phyloP scores from a whole-genome alignment of 2,113 vertebrate genomes.

The Eurypyga helias region DNA sequence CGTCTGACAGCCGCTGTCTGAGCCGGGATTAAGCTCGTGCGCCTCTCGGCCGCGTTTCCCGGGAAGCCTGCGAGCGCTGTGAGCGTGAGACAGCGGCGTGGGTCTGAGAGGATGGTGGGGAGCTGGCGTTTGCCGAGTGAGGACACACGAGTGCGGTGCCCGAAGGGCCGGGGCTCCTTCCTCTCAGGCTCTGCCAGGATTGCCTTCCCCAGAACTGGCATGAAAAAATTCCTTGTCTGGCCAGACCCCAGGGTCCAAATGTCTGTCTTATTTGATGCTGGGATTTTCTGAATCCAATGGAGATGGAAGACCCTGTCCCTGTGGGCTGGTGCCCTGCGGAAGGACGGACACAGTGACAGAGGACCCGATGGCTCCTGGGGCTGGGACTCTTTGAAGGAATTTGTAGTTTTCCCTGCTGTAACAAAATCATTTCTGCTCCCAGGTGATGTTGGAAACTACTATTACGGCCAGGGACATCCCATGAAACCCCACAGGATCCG shows the following conservation, averaged over 20 bases:
- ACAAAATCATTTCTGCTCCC: neutral
- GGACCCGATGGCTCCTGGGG: neutral
- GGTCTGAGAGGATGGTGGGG: neutral
- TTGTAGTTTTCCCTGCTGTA: neutral
- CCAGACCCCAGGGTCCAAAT: neutral
- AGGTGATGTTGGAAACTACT: slow-evolving; percentile 99
- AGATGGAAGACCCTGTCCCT: neutral
- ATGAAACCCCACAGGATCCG: slow-evolving; percentile 99
- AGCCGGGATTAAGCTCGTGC: neutral
- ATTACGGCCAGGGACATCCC: slow-evolving; percentile 97
- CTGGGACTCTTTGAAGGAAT: neutral
- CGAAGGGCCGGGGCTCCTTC: neutral
- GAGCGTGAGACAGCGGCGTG: neutral
- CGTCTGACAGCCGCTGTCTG: neutral
- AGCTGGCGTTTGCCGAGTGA: neutral
- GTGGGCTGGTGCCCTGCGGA: neutral
- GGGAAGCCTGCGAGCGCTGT: neutral
- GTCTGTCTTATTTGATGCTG: neutral
- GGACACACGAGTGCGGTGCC: neutral
- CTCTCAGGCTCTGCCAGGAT: neutral
- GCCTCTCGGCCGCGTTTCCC: neutral
- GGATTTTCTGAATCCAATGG: rapidly evolving
- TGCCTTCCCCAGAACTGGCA: neutral
- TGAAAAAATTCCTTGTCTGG: neutral
- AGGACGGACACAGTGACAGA: neutral